Percentiles rank a stretch among this genome's conserved stretches.
phyloP scores from a whole-genome alignment of 2,113 vertebrate species.

The Xenopus tropicalis region UCB_Xtro_10.0 CM004452.2:40451001-40451500 shows the following conservation, averaged over 20 bases:
- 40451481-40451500: background rate
- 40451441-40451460: too few species aligned
- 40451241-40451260: background rate
- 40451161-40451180: too few species aligned
- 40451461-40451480: too few species aligned
- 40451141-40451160: background rate
- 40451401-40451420: too few species aligned
- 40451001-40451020: constrained; percentile 24
- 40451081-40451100: constrained; percentile 34
- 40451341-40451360: background rate
- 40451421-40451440: too few species aligned
- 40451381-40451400: background rate
- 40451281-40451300: too few species aligned
- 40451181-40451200: too few species aligned
- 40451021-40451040: background rate
- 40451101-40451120: constrained; percentile 3
- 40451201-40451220: too few species aligned
- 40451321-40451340: background rate
- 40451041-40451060: constrained; percentile 23
- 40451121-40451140: constrained; percentile 5
- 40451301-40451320: background rate
- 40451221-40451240: too few species aligned
- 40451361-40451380: background rate
- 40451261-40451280: constrained; percentile 5
- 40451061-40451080: background rate